Evolutionary conservation across 2,113 vertebrate species (phyloP).

Genomic region (Oreochromis aureus): DNA sequence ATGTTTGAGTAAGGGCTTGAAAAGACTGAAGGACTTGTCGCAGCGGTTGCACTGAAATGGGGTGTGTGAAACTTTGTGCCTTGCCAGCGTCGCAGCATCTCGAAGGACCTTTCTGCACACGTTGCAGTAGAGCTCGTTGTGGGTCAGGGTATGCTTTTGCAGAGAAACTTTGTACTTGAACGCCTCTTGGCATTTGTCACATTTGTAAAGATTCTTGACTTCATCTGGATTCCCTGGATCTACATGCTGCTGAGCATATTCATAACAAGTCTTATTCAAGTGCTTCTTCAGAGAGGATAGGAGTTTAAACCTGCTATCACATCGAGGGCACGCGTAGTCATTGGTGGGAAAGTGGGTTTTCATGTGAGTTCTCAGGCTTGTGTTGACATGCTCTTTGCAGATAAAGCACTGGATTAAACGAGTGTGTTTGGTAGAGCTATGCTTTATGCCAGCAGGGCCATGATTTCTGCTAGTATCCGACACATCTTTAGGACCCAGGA

Average conservation of each 20-base stretch:
- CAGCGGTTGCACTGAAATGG: conserved; percentile 52
- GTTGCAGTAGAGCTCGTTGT: conserved; percentile 42
- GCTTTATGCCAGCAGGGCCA: neutral
- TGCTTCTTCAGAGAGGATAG: conserved; percentile 17
- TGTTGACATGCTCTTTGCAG: conserved; percentile 18
- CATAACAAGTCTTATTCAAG: conserved; percentile 35
- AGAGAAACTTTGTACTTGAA: conserved; percentile 38
- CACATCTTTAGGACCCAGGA: neutral
- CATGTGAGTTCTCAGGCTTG: conserved; percentile 26
- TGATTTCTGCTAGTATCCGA: neutral
- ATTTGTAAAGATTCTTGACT: neutral
- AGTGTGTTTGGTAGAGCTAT: neutral
- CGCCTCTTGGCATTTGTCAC: conserved; percentile 18
- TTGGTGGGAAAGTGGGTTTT: conserved; percentile 47
- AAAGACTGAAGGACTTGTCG: conserved; percentile 29
- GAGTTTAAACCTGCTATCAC: conserved; percentile 27
- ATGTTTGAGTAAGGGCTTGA: conserved; percentile 29
- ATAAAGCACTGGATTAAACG: conserved; percentile 15
- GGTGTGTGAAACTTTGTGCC: conserved; percentile 48
- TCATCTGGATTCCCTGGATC: neutral
- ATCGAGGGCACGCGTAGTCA: conserved; percentile 38
- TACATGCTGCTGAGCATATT: neutral
- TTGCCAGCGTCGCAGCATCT: neutral
- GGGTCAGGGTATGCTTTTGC: conserved; percentile 34
- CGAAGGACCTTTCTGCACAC: conserved; percentile 46